Percentiles rank a stretch among this genome's conserved stretches.
Conservation (phyloP, 2,797 vertebrate species). For the Gouania willdenowi region DNA sequence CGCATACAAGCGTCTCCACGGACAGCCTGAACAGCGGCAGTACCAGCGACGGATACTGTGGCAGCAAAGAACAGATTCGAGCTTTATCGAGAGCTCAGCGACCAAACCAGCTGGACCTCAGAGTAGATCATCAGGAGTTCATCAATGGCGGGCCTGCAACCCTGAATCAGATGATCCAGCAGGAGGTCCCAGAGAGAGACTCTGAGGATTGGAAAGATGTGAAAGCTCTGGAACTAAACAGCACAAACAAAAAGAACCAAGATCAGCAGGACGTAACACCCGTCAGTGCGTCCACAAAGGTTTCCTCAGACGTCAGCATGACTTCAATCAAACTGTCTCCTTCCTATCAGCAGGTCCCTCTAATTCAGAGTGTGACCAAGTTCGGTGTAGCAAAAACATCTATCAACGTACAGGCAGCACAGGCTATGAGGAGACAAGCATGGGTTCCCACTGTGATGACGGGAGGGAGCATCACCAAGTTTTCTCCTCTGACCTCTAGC, state of each 20-base stretch:
- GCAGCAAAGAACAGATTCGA: conserved; percentile 83
- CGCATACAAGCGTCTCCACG: conserved; percentile 87
- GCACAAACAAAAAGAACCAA: conserved; percentile 73
- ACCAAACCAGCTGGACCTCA: conserved; percentile 89
- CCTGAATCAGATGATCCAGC: conserved; percentile 43
- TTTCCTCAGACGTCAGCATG: conserved; percentile 77
- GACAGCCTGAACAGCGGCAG: conserved; percentile 95
- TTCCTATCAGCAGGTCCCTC: conserved; percentile 89
- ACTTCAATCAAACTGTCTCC: conserved; percentile 92
- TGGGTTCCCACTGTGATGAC: conserved; percentile 81
- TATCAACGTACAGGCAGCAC: conserved; percentile 75
- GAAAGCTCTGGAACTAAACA: conserved; percentile 44
- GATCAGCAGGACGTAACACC: conserved; percentile 58
- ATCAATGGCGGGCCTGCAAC: conserved; percentile 36
- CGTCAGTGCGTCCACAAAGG: conserved; percentile 71
- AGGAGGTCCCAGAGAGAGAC: conserved; percentile 73
- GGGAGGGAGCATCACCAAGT: conserved; percentile 80
- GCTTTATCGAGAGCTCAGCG: conserved; percentile 77
- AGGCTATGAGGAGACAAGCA: conserved; percentile 80
- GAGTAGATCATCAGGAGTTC: conserved; percentile 71
- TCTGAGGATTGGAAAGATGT: conserved; percentile 68
- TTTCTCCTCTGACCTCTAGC: conserved; percentile 69
- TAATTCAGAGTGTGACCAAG: conserved; percentile 79
- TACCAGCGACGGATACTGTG: conserved; percentile 89
- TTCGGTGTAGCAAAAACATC: conserved; percentile 57